These are phyloP conservation scores for Myotis brandtii DNA, from an alignment of 2,113 vertebrate species.

Conservation along the genomic window DNA sequence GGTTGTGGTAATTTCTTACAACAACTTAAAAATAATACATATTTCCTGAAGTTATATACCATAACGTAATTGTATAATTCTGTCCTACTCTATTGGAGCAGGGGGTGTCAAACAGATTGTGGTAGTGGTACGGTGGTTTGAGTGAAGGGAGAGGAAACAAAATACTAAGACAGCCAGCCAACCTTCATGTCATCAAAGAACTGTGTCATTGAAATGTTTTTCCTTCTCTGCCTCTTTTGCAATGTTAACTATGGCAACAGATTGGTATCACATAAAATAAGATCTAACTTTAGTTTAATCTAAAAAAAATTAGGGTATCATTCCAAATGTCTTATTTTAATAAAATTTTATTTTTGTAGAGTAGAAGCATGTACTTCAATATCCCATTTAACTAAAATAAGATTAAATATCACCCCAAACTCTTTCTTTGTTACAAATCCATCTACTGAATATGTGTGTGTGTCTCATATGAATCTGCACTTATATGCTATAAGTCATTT, in stretches of 20 bases:
- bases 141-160: neutral
- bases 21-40: neutral
- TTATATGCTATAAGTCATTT: slow-evolving; percentile 9
- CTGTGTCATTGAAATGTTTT: neutral
- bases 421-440: slow-evolving; percentile 19
- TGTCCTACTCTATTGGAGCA: neutral
- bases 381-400: slow-evolving; percentile 44
- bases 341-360: neutral
- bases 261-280: neutral
- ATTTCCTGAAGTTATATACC: neutral
- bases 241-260: neutral
- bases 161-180: neutral
- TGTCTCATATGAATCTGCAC: neutral
- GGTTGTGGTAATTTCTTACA: neutral
- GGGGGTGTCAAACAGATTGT: neutral
- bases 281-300: slow-evolving; percentile 31
- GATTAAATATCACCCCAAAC: neutral
- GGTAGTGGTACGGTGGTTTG: neutral
- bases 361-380: neutral
- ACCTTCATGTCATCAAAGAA: neutral
- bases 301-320: neutral
- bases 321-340: slow-evolving; percentile 45
- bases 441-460: neutral
- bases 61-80: neutral
- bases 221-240: neutral